phyloP scores from a whole-genome alignment of 2,113 vertebrate genomes.

The Lota lota region DNA sequence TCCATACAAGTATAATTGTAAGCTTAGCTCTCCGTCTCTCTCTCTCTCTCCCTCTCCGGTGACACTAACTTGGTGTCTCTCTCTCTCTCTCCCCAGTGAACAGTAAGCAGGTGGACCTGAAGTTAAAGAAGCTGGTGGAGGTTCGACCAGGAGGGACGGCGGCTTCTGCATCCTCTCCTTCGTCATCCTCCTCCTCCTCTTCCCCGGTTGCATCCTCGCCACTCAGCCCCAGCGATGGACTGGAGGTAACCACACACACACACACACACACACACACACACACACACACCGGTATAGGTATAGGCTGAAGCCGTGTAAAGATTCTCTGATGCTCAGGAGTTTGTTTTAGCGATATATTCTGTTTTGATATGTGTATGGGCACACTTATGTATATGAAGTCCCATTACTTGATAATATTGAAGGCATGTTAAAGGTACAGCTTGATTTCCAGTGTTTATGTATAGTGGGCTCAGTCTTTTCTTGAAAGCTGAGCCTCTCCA shows the following conservation, averaged over 20 bases:
- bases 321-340: background rate
- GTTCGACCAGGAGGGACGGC: conserved; percentile 81
- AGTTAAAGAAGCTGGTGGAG: conserved; percentile 87
- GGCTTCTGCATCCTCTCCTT: conserved; percentile 68
- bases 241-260: conserved; percentile 44
- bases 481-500: no score
- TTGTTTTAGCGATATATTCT: no score
- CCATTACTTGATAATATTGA: no score
- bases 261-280: conserved; percentile 7
- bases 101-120: conserved; percentile 86
- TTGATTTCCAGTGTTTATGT: no score
- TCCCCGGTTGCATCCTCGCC: conserved; percentile 65
- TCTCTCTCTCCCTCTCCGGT: no score
- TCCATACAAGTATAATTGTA: no score
- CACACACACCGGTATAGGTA: background rate
- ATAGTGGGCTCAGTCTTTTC: no score
- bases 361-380: no score
- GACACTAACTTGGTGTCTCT: background rate
- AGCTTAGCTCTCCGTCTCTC: no score
- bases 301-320: background rate
- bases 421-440: no score
- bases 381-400: no score
- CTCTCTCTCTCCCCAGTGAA: conserved; percentile 62
- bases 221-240: conserved; percentile 61
- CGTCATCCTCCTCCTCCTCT: conserved; percentile 61